Evolutionary conservation across 2,888 invertebrate species (phyloP).

Genomic region (Lasioglossum vierecki): DNA sequence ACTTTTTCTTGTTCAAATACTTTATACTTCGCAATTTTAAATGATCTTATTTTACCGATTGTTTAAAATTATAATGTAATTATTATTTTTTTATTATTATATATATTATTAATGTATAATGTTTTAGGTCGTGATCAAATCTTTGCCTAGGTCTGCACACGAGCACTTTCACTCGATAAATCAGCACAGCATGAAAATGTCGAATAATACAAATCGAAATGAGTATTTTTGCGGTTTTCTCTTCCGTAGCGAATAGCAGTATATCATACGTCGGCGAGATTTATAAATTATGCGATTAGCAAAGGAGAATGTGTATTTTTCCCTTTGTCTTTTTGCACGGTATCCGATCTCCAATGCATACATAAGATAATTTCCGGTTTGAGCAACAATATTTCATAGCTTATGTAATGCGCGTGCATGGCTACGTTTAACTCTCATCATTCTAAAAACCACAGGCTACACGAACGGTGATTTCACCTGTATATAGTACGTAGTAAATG

Average conservation of each 20-base stretch:
- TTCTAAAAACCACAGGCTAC: not conserved
- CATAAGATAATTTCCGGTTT: constrained; percentile 12
- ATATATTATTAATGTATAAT: not conserved
- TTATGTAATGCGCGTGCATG: constrained; percentile 11
- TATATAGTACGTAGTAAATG: not conserved
- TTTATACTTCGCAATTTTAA: not conserved
- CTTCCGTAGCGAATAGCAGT: not conserved
- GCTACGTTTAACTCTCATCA: constrained; percentile 11
- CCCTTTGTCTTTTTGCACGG: not conserved
- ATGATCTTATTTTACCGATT: not conserved
- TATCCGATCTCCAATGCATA: constrained; percentile 2
- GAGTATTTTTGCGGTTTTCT: not conserved
- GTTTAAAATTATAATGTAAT: not conserved
- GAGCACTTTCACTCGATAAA: not conserved
- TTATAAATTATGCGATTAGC: not conserved
- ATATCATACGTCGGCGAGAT: not conserved
- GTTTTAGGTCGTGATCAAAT: not conserved
- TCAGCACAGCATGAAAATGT: not conserved
- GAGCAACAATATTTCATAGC: constrained; percentile 10
- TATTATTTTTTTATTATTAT: not conserved
- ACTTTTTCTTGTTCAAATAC: not conserved
- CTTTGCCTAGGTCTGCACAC: too few relatives aligned
- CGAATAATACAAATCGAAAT: not conserved
- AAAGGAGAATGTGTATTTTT: not conserved
- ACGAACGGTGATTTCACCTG: constrained; percentile 13